A percentile compares a stretch with the other conserved stretches of the same genome.
phyloP scores from a whole-genome alignment of 2,888 invertebrate species.

The Ophion ventricosus region DNA sequence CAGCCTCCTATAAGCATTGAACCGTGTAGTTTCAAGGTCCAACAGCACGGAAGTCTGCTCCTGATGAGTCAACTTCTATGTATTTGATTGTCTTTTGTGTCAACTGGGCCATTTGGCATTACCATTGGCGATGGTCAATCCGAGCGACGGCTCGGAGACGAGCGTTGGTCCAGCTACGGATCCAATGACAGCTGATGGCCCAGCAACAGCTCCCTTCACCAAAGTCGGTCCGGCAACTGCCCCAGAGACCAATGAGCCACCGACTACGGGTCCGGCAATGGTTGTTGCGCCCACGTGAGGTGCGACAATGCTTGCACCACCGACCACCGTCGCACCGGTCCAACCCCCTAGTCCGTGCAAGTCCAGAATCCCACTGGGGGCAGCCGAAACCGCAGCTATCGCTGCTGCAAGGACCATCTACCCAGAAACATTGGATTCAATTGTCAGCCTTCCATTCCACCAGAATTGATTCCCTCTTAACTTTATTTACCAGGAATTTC shows the following conservation, averaged over 20 bases:
- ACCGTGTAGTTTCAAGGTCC: background rate
- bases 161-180: conserved; percentile 71
- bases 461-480: background rate
- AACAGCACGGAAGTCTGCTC: background rate
- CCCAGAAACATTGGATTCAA: conserved; percentile 15
- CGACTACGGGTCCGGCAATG: conserved; percentile 63
- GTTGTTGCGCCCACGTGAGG: conserved; percentile 64
- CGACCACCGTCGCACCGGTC: conserved; percentile 54
- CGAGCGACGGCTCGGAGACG: conserved; percentile 68
- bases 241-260: conserved; percentile 64
- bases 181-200: conserved; percentile 70
- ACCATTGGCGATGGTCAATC: conserved; percentile 63
- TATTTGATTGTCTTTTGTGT: background rate
- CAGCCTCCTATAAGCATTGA: conserved; percentile 52
- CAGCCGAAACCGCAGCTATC: conserved; percentile 67
- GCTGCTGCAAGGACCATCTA: conserved; percentile 59
- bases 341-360: conserved; percentile 58
- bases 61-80: background rate
- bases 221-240: conserved; percentile 66
- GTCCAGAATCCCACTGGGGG: conserved; percentile 68
- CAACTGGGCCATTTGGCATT: background rate
- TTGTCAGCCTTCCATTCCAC: conserved; percentile 3
- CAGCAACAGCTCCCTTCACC: conserved; percentile 65
- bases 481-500: conserved; percentile 64
- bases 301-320: conserved; percentile 61